phyloP scores from a whole-genome alignment of 1,140 invertebrate species.

The Phocides pigmalion region DNA sequence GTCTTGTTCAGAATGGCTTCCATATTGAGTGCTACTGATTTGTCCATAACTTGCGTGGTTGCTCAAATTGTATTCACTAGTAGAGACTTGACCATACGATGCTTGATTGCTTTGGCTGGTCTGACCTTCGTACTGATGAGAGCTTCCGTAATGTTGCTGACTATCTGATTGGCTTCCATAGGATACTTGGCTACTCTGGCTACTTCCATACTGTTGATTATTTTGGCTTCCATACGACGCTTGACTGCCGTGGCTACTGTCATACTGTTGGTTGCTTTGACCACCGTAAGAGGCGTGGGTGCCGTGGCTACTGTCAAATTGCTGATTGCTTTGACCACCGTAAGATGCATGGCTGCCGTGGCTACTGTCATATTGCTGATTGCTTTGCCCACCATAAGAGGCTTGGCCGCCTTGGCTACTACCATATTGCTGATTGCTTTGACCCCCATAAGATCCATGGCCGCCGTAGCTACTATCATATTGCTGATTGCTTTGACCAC shows the following conservation, averaged over 20 bases:
- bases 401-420: not conserved
- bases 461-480: no score
- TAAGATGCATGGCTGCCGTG: no score
- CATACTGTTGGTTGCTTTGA: not conserved
- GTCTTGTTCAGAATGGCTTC: not conserved
- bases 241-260: not conserved
- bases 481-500: not conserved
- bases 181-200: not conserved
- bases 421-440: not conserved
- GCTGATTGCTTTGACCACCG: no score
- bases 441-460: not conserved
- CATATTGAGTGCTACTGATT: conserved; percentile 7
- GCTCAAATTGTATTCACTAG: not conserved
- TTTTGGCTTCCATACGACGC: not conserved
- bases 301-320: no score
- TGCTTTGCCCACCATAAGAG: not conserved
- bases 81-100: conserved; percentile 5
- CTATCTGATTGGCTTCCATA: conserved; percentile 18
- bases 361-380: no score
- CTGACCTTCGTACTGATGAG: not conserved
- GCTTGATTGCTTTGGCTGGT: not conserved
- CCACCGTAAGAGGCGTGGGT: no score
- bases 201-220: not conserved
- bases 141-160: not conserved
- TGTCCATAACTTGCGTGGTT: conserved; percentile 11